Evolutionary conservation across 2,113 vertebrate genomes (phyloP).

Genomic region (Casuarius casuarius): DNA sequence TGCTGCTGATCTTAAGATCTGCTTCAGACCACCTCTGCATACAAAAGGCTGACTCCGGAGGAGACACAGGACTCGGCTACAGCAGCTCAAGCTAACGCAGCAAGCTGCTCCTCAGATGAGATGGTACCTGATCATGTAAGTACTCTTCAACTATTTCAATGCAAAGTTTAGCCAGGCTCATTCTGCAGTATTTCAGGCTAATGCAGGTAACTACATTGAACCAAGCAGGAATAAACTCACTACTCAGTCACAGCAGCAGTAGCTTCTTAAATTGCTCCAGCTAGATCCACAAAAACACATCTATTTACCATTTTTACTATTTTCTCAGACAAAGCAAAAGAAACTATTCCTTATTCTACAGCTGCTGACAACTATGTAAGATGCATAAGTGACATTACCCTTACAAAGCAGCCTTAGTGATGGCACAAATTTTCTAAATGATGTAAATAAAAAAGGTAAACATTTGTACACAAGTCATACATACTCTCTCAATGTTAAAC

Average conservation of each 20-base stretch:
- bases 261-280: not conserved
- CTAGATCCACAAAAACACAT: not conserved
- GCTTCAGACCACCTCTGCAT: not conserved
- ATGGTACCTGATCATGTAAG: not conserved
- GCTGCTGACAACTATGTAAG: not conserved
- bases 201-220: not conserved
- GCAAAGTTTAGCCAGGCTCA: not conserved
- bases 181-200: not conserved
- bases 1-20: not conserved
- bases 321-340: not conserved
- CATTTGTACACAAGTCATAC: not conserved
- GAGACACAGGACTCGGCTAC: not conserved
- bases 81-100: not conserved
- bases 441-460: not conserved
- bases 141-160: not conserved
- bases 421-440: not conserved
- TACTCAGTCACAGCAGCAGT: not conserved
- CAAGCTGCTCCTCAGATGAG: not conserved
- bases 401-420: not conserved
- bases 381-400: not conserved
- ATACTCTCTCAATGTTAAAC: not conserved
- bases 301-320: not conserved
- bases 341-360: not conserved
- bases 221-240: not conserved
- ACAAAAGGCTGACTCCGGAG: not conserved